Evolutionary conservation across 2,797 vertebrate species (phyloP).

Genomic region (Schizothorax lantsangensis): DNA sequence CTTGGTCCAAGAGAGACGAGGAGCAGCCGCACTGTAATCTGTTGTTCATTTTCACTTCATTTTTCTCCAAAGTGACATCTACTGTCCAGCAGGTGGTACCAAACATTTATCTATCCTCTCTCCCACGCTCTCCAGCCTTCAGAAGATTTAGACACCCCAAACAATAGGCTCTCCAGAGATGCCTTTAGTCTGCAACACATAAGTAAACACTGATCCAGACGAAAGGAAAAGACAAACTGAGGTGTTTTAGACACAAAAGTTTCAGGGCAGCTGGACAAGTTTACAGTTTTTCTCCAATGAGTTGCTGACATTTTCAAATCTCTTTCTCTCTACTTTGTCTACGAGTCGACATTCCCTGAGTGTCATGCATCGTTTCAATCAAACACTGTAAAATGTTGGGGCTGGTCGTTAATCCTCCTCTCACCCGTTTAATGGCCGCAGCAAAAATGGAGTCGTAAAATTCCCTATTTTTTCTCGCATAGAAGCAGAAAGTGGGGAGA

Average conservation of each 20-base stretch:
- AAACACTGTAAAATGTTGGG: constrained; percentile 66
- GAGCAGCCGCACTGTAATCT: constrained; percentile 50
- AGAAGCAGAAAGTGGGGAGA: constrained; percentile 45
- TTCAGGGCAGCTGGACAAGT: constrained; percentile 36
- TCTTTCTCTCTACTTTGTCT: constrained; percentile 35
- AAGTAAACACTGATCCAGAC: constrained; percentile 53
- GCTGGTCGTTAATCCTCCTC: constrained; percentile 68
- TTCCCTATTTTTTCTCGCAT: constrained; percentile 13
- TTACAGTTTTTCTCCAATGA: constrained; percentile 39
- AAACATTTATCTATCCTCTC: constrained; percentile 72
- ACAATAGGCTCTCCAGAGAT: constrained; percentile 54
- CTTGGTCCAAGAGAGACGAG: constrained; percentile 32
- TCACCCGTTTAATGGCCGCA: constrained; percentile 71
- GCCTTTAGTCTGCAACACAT: constrained; percentile 52
- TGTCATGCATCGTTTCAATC: constrained; percentile 68
- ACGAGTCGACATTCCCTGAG: constrained; percentile 44
- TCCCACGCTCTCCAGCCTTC: constrained; percentile 51
- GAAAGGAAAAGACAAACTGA: constrained; percentile 51
- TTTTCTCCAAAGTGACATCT: constrained; percentile 64
- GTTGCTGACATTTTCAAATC: constrained; percentile 61
- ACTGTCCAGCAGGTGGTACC: constrained; percentile 78
- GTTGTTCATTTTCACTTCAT: constrained; percentile 57
- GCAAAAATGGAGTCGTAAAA: constrained; percentile 64
- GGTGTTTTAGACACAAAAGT: constrained; percentile 53
- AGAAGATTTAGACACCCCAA: constrained; percentile 58